These are phyloP conservation scores for Eolophus roseicapilla DNA, from an alignment of 2,113 vertebrate genomes.

Conservation along the genomic window DNA sequence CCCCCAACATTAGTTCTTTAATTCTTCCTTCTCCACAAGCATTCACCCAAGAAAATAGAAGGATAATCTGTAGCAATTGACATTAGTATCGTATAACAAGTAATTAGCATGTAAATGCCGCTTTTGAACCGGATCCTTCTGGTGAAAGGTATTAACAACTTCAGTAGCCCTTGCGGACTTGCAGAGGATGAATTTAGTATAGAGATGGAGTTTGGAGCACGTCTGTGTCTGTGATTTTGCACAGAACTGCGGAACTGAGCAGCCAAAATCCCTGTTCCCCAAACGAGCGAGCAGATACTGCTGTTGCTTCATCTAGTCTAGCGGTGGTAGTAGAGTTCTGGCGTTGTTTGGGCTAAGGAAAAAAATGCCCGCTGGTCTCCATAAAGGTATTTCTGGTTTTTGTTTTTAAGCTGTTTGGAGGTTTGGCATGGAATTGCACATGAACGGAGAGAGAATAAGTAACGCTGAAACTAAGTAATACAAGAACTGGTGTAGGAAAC, in stretches of 20 bases:
- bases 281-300: rapidly evolving
- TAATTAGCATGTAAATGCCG: neutral
- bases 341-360: neutral
- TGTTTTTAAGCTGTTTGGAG: neutral
- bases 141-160: neutral
- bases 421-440: rapidly evolving
- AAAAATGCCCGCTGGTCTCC: neutral
- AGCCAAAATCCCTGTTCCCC: rapidly evolving
- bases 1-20: neutral
- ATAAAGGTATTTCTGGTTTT: rapidly evolving
- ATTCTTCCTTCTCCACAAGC: neutral
- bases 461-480: neutral
- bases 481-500: rapidly evolving
- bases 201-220: neutral
- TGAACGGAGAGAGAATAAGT: rapidly evolving
- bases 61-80: neutral
- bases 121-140: neutral
- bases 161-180: neutral
- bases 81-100: neutral
- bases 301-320: neutral
- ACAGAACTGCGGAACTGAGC: neutral
- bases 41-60: neutral
- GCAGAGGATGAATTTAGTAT: no score
- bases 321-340: rapidly evolving
- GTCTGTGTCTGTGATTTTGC: rapidly evolving